phyloP scores from a whole-genome alignment of 2,797 vertebrate species.

The Enteromius paludinosus region DNA sequence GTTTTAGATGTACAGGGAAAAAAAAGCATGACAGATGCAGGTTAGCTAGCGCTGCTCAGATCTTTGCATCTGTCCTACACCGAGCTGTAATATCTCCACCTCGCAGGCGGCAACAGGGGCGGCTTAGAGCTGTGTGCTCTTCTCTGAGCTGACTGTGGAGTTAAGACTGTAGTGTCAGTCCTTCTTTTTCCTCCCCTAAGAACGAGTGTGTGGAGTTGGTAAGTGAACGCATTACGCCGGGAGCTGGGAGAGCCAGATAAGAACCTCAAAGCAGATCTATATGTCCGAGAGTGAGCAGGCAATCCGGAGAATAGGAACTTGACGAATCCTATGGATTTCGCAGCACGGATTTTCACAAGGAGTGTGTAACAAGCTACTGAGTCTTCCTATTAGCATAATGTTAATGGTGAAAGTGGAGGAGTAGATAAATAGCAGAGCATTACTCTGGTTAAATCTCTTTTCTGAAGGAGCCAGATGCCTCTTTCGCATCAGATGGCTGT shows the following conservation, averaged over 20 bases:
- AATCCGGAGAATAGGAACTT: conserved; percentile 61
- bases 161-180: conserved; percentile 83
- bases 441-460: conserved; percentile 46
- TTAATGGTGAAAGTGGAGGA: conserved; percentile 50
- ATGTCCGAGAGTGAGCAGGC: conserved; percentile 69
- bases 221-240: conserved; percentile 73
- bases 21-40: conserved; percentile 42
- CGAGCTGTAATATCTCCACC: conserved; percentile 80
- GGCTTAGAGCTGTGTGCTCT: conserved; percentile 65
- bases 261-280: conserved; percentile 79
- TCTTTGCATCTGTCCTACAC: conserved; percentile 77
- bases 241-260: conserved; percentile 80
- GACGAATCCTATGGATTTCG: conserved; percentile 73
- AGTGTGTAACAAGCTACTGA: conserved; percentile 59
- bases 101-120: conserved; percentile 74
- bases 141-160: conserved; percentile 77
- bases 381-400: conserved; percentile 55
- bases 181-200: conserved; percentile 60
- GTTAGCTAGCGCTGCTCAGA: conserved; percentile 61
- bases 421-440: conserved; percentile 44
- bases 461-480: conserved; percentile 55
- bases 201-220: conserved; percentile 71
- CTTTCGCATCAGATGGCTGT: conserved; percentile 56
- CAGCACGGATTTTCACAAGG: conserved; percentile 65
- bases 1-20: conserved; percentile 28